These are phyloP conservation scores for Aptenodytes forsteri DNA, from an alignment of 2,113 vertebrate species.

Conservation along the genomic window DNA sequence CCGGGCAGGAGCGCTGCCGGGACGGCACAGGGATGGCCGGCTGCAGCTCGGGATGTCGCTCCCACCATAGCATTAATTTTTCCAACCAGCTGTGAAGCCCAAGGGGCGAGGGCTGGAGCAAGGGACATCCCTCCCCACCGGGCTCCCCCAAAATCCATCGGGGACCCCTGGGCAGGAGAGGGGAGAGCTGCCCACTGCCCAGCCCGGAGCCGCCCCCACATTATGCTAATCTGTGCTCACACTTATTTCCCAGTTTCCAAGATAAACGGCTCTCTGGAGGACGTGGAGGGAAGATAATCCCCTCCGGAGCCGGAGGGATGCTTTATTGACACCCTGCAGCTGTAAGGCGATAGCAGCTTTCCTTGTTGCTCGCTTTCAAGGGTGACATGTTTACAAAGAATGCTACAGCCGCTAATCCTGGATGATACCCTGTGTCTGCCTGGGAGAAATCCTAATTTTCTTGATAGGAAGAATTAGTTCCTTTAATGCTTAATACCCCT, in stretches of 20 bases:
- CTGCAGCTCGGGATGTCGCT: rapidly evolving
- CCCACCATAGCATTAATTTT: not conserved
- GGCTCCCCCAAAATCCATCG: not conserved
- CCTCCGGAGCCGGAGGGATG: not conserved
- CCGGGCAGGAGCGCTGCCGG: not conserved
- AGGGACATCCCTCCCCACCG: not conserved
- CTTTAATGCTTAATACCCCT: constrained; percentile 52
- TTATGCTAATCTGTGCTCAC: not conserved
- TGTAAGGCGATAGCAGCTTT: constrained; percentile 11
- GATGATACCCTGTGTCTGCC: constrained; percentile 62
- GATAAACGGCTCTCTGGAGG: not conserved
- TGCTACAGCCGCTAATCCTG: constrained; percentile 55
- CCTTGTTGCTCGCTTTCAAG: constrained; percentile 56
- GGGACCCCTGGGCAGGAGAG: rapidly evolving
- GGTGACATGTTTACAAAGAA: constrained; percentile 68
- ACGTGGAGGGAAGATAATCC: not conserved
- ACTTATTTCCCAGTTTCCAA: not conserved
- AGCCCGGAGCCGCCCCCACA: rapidly evolving
- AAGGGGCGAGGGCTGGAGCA: rapidly evolving
- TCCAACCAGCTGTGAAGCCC: not conserved
- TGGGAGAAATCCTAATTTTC: constrained; percentile 60
- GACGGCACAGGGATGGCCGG: rapidly evolving
- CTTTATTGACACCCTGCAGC: constrained; percentile 27
- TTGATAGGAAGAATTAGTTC: constrained; percentile 55
- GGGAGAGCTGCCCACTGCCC: not conserved